Percentiles rank a stretch among this genome's conserved stretches.
Conservation (phyloP, 2,888 invertebrate species). For the Zootermopsis nevadensis region DNA sequence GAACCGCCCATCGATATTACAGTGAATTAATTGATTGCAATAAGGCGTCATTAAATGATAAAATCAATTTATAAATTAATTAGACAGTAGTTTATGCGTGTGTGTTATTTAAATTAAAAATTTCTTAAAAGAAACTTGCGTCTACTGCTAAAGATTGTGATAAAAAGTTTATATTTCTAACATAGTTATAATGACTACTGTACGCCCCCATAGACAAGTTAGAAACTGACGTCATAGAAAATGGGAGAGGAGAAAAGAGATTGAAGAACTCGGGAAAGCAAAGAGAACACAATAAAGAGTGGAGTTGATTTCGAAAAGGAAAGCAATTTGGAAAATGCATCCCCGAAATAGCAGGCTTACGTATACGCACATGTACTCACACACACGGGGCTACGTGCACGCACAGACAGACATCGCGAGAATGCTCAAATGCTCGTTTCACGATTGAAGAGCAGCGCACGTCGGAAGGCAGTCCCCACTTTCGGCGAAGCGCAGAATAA, state of each 20-base stretch:
- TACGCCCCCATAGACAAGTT: not conserved
- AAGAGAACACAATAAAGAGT: constrained; percentile 14
- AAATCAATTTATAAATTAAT: too few relatives aligned
- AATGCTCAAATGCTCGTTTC: not conserved
- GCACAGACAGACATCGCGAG: not conserved
- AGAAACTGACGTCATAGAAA: constrained; percentile 14
- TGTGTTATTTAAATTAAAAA: too few relatives aligned
- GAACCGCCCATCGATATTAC: too few relatives aligned
- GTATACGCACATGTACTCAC: not conserved
- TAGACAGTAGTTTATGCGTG: too few relatives aligned
- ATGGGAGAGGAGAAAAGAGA: not conserved
- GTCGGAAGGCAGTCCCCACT: not conserved
- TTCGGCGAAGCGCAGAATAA: too few relatives aligned
- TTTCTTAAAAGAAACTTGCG: too few relatives aligned
- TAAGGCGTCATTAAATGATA: too few relatives aligned
- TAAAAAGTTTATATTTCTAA: too few relatives aligned
- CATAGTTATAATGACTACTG: too few relatives aligned
- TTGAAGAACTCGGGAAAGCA: constrained; percentile 16
- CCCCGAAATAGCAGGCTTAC: constrained; percentile 1
- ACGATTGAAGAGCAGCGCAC: not conserved
- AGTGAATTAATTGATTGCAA: too few relatives aligned
- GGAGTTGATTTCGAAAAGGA: constrained; percentile 39
- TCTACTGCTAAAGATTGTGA: too few relatives aligned
- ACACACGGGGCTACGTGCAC: not conserved
- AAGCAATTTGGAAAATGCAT: constrained; percentile 48